Base-by-base conservation (phyloP, 2,113 vertebrate species). In the Muntiacus reevesi region DNA sequence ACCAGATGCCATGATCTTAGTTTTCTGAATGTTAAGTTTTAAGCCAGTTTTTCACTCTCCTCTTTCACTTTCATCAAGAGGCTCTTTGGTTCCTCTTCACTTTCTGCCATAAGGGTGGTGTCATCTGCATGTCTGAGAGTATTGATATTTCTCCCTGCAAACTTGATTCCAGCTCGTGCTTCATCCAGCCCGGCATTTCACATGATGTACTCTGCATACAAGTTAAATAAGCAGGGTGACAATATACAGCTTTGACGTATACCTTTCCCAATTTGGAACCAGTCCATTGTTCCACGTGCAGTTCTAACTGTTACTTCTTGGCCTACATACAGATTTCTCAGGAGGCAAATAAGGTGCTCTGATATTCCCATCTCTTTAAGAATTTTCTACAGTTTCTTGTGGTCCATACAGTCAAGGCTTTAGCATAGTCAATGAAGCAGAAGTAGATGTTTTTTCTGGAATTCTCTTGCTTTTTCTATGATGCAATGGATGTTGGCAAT, bases 401-500 rank as follows among this genome's bases (percentile, higher is more conserved):
- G 64, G 36, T 71, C n/a, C 64, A 36, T 71, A 36, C 9, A 21
- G n/a, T 71, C n/a, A 71, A 71, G 64, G 64, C 64, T 36, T 36
- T 71, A 71, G 9, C 4, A 0, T 21, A 71, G n/a, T 71, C 64
- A 71, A 36, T 71, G 64, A 71, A 71, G 64, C 19, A 71, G 54
- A 55, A 55, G 17, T 55, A 55, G 64, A 71, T 36, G 17, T 23
- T 71, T 36, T 36, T 71, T 71, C 33, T 71, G n/a, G 19, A 71
- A 71, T 71, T 71, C 4, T 71, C n/a, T 36, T 71, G 19, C n/a
- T 71, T 71, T 71, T 36, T 71, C 19, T 71, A 5, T 36, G 64
- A 71, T 71, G n/a, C 17, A 71, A 3, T 0, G 0, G n/a, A 71
- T 71, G 9, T 71, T 71, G n/a, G 64, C 64, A 71, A 36, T 71